Evolutionary conservation across 2,797 vertebrate species (phyloP), one percentile per base, ranked within the genome.

Genomic region (Anisognathus igniventris): DNA sequence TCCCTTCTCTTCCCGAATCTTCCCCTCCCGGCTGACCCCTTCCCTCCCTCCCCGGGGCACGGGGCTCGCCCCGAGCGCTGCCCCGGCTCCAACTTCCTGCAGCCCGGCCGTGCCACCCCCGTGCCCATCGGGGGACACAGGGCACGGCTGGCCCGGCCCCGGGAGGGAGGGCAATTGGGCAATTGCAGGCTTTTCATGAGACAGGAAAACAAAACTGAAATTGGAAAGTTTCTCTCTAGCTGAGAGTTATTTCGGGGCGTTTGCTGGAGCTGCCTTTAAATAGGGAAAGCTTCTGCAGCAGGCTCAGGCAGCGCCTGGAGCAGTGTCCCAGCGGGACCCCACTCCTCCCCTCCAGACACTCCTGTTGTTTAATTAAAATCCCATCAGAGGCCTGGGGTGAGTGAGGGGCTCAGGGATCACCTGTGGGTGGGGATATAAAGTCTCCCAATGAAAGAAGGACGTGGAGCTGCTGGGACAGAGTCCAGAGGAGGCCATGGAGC

Each of bases 141-240:
- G 37, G 51, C 61, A 50, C 11, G 44, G 27, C 70, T 2, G 80
- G 20, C 60, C 62, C 42, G 58, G 25, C 30, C 60, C 13, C n/a
- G 54, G 21, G 30, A 53, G 39, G 8, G 31, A 33, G 40, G 39
- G 8, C 10, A 57, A 3, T 94, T 89, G 33, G 68, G 94, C 67
- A 95, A 94, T 25, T 9, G 7, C 31, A 93, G 91, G 91, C 27
- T 93, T 94, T 96, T 87, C 28, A 1, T 1, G 87, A 92, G 56
- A 48, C 2, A 7, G 18, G 10, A 58, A 33, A 80, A 22, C 11
- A 35, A 27, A 14, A 11, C 7, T 17, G 92, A 67, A 85, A 85
- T 31, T 3, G 4, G 4, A 25, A 62, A 82, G 30, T 91, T 93
- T 40, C 44, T 77, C 44, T 74, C 51, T 48, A 0, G 14, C 0